phyloP scores from a whole-genome alignment of 92 coral and sea anemone genomes.

The Scolanthus callimorphus region DNA sequence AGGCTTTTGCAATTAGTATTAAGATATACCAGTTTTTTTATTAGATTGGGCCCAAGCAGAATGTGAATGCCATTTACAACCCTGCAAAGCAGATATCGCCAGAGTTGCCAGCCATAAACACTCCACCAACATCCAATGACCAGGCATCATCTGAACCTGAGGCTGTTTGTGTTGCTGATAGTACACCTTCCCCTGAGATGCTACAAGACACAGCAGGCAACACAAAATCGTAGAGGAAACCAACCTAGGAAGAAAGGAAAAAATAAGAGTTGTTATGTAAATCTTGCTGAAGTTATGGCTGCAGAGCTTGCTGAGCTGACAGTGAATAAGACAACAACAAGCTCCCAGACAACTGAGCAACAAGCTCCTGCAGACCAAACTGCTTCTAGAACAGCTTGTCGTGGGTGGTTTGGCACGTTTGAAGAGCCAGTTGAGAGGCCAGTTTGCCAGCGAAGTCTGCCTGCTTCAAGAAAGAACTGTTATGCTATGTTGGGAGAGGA shows the following conservation, averaged over 20 bases:
- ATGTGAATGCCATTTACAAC: not conserved
- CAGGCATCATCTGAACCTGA: not conserved
- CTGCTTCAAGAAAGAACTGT: slow-evolving; percentile 19
- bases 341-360: not conserved
- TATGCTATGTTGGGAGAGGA: slow-evolving; percentile 44
- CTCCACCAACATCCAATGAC: not conserved
- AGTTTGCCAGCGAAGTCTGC: not conserved
- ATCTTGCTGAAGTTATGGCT: slow-evolving; percentile 30
- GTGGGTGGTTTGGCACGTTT: slow-evolving; percentile 22
- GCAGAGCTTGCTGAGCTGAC: not conserved
- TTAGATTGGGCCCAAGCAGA: too few relatives aligned
- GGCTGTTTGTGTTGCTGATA: not conserved
- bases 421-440: slow-evolving; percentile 1
- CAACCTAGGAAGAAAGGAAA: not conserved
- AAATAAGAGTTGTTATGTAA: slow-evolving; percentile 5
- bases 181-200: not conserved
- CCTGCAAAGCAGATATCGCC: slow-evolving; percentile 40
- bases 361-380: not conserved
- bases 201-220: not conserved
- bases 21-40: too few relatives aligned
- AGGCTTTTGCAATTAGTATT: too few relatives aligned
- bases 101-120: slow-evolving; percentile 23
- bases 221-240: not conserved
- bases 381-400: not conserved
- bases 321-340: not conserved